phyloP scores from a whole-genome alignment of 2,113 vertebrate species.

The Motacilla tschutschensis region DNA sequence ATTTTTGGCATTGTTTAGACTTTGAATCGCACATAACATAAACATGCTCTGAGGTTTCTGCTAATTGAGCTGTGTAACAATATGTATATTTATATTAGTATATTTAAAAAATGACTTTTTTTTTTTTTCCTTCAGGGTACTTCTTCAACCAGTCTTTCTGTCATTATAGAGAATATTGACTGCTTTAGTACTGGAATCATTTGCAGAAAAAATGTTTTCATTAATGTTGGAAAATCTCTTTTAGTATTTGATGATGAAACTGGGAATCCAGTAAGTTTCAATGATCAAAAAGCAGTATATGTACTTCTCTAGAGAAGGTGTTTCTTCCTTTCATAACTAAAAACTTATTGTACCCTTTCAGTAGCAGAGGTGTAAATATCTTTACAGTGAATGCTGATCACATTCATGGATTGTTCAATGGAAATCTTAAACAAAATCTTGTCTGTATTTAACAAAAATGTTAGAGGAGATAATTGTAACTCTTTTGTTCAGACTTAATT shows the following conservation, averaged over 20 bases:
- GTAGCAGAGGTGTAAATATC: background rate
- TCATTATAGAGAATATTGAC: conserved; percentile 86
- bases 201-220: conserved; percentile 88
- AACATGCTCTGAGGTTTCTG: background rate
- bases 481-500: background rate
- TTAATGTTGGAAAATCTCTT: conserved; percentile 81
- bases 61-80: background rate
- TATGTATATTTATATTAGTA: background rate
- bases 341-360: background rate
- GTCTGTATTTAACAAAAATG: background rate
- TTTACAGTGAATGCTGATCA: background rate
- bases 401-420: background rate
- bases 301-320: background rate
- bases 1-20: background rate
- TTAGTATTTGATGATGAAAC: conserved; percentile 86
- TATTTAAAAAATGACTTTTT: background rate
- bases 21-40: background rate
- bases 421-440: background rate
- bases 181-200: conserved; percentile 87
- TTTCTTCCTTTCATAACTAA: background rate
- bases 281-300: background rate
- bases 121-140: conserved; percentile 74
- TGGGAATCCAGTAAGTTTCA: conserved; percentile 84
- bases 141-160: conserved; percentile 76
- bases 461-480: background rate